Conservation (phyloP, 2,113 vertebrate genomes). For the Bothrops jararaca region DNA sequence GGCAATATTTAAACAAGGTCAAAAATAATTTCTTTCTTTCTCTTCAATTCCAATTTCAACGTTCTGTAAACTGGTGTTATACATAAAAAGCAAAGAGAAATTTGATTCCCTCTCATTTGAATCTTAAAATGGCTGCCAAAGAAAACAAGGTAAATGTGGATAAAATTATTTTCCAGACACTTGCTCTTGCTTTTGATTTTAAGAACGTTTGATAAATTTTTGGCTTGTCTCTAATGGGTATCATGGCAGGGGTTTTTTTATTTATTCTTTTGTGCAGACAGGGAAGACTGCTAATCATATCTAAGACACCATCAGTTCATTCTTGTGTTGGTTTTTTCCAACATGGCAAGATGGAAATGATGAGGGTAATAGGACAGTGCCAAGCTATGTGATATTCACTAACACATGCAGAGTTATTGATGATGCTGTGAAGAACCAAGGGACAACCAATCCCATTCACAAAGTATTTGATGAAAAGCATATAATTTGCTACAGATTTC, state of each 20-base stretch:
- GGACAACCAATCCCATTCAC: neutral
- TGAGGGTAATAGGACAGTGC: neutral
- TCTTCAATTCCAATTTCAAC: neutral
- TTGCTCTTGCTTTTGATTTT: neutral
- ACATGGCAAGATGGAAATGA: neutral
- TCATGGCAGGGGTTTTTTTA: neutral
- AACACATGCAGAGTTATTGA: neutral
- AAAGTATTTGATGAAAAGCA: slow-evolving; percentile 71
- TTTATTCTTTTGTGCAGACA: neutral
- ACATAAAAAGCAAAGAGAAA: neutral
- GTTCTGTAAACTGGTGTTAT: neutral
- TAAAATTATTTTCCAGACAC: neutral
- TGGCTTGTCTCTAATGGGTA: neutral
- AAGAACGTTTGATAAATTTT: neutral
- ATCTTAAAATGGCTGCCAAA: neutral
- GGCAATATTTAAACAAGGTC: neutral
- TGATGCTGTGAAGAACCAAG: neutral
- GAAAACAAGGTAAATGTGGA: neutral
- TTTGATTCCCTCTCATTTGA: neutral
- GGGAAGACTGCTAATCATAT: neutral
- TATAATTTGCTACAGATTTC: slow-evolving; percentile 78
- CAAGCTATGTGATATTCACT: neutral
- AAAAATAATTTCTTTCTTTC: neutral
- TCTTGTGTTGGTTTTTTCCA: neutral
- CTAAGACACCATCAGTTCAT: neutral